These are phyloP conservation scores for Serranus cabrilla DNA, from an alignment of 2,797 vertebrate species.

Conservation along the genomic window DNA sequence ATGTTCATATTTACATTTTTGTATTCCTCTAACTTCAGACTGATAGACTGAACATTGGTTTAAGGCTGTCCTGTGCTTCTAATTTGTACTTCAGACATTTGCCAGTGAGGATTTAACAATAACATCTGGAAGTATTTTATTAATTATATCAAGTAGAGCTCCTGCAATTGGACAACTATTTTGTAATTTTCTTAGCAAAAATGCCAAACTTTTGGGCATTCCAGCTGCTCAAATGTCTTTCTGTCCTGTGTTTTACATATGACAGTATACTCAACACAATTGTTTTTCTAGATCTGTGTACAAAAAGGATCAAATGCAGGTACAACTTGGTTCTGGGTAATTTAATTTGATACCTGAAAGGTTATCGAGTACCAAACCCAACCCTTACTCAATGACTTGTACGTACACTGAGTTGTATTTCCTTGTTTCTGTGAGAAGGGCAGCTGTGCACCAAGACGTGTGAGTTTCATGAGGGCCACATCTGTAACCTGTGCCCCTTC, in stretches of 20 bases:
- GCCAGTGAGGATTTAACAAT: not conserved
- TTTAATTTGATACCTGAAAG: too few relatives aligned
- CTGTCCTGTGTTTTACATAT: not conserved
- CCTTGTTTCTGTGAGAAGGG: not conserved
- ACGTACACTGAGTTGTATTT: not conserved
- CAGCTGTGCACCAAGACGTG: not conserved
- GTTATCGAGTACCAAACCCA: too few relatives aligned
- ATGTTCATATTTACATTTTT: not conserved
- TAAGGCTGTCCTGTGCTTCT: not conserved
- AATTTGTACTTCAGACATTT: not conserved
- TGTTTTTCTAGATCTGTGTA: too few relatives aligned
- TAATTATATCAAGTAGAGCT: not conserved
- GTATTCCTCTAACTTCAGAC: too few relatives aligned
- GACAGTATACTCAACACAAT: too few relatives aligned
- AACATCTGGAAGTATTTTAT: not conserved
- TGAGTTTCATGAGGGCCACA: conserved; percentile 29
- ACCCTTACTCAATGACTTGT: too few relatives aligned
- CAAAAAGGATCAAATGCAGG: too few relatives aligned
- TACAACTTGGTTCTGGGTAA: too few relatives aligned
- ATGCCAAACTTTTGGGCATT: not conserved
- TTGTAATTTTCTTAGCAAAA: too few relatives aligned
- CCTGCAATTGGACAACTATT: not conserved
- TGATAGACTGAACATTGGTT: not conserved
- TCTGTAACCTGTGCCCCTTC: conserved; percentile 14
- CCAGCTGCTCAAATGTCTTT: not conserved